These are phyloP conservation scores for Seriola dumerili DNA, from an alignment of 2,113 vertebrate genomes.

Conservation along the genomic window DNA sequence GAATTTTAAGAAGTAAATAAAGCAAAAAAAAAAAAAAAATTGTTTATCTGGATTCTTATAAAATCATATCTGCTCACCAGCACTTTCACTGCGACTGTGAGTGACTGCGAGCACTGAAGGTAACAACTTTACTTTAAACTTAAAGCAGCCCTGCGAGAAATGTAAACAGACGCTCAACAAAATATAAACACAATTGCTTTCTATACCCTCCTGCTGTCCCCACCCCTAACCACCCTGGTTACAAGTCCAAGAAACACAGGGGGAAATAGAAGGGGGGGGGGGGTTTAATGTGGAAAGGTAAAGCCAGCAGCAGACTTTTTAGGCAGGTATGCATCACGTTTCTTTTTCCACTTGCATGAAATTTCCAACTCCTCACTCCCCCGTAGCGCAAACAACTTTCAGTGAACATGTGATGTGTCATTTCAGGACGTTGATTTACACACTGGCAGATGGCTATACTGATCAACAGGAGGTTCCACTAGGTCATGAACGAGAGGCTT, in stretches of 20 bases:
- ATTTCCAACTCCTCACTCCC: slow-evolving; percentile 67
- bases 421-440: slow-evolving; percentile 51
- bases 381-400: slow-evolving; percentile 39
- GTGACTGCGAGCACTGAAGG: slow-evolving; percentile 18
- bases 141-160: slow-evolving; percentile 65
- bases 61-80: background rate
- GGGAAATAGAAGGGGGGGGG: background rate
- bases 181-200: slow-evolving; percentile 71
- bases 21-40: background rate
- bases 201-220: slow-evolving; percentile 35
- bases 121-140: slow-evolving; percentile 48
- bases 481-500: background rate
- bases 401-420: slow-evolving; percentile 53
- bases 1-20: background rate
- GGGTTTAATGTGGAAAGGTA: slow-evolving; percentile 70
- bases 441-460: background rate
- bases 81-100: background rate
- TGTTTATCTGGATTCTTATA: background rate
- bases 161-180: slow-evolving; percentile 71
- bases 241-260: slow-evolving; percentile 51
- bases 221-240: slow-evolving; percentile 12
- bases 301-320: slow-evolving; percentile 49
- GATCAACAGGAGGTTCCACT: slow-evolving; percentile 31
- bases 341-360: slow-evolving; percentile 76
- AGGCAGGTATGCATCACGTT: slow-evolving; percentile 72